phyloP scores from a whole-genome alignment of 2,888 invertebrate genomes.

The Megastigmus dorsalis region DNA sequence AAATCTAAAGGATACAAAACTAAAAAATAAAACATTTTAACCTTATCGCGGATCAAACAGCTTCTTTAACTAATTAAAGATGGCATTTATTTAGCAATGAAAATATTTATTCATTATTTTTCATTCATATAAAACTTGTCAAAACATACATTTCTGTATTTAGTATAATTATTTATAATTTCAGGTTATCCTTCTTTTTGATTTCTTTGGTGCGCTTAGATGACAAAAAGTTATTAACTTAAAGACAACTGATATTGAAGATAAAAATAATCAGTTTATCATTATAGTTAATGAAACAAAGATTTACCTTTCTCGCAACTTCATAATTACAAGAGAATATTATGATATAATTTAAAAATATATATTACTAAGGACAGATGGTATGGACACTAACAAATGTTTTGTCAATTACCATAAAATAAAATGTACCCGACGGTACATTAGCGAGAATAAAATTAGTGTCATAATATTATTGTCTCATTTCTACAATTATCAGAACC shows the following conservation, averaged over 20 bases:
- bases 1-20: slow-evolving; percentile 2
- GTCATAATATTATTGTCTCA: slow-evolving; percentile 34
- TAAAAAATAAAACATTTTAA: neutral
- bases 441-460: slow-evolving; percentile 40
- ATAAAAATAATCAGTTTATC: slow-evolving; percentile 3
- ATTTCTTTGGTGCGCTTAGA: slow-evolving; percentile 19
- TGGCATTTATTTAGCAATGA: neutral
- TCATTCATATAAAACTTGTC: neutral
- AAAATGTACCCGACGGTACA: slow-evolving; percentile 22
- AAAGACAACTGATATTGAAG: slow-evolving; percentile 24
- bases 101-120: slow-evolving; percentile 12
- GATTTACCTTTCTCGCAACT: slow-evolving; percentile 12
- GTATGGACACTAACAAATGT: slow-evolving; percentile 18
- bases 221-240: neutral
- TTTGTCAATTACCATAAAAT: slow-evolving; percentile 43
- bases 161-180: neutral
- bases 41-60: neutral
- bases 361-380: slow-evolving; percentile 17
- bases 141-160: neutral
- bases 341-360: slow-evolving; percentile 35
- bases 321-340: slow-evolving; percentile 28
- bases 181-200: slow-evolving; percentile 13
- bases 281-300: slow-evolving; percentile 31
- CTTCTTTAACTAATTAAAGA: neutral
- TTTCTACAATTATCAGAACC: slow-evolving; percentile 39